Evolutionary conservation across 2,113 vertebrate genomes (phyloP), one percentile per base, ranked within the genome.

Genomic region (Aix galericulata): DNA sequence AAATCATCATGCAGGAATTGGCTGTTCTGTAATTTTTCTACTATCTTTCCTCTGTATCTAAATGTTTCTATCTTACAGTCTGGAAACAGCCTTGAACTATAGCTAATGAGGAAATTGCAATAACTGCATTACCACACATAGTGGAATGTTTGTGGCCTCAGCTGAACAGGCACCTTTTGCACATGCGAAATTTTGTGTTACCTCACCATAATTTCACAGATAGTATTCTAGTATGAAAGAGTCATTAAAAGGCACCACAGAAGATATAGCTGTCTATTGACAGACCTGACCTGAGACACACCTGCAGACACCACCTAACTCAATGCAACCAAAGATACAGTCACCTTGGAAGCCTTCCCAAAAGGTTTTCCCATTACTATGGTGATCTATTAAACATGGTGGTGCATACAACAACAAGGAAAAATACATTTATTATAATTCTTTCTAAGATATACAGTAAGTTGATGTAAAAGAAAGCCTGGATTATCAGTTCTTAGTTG

Each of bases 151-250:
- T 86, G 52, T 84, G 32, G 15, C 29, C 29, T 86, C 8, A 20
- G 62, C 29, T 64, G 64, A 88, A 74, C 15, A 58, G 14, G 21
- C 3, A 31, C 20, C 10, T 76, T 84, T 72, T 86, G 52, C 6
- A 56, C 0, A 1, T 26, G 11, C 0, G 1, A 48, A 0, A 0
- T 55, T 74, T 48, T 79, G 7, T 69, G 71, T 50, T 79, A 77
- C 8, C 8, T 38, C 15, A 64, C 10, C 17, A 4, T 29, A 18
- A 42, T 62, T 86, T 55, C 17, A 23, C 29, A 75, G 27, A 18
- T 52, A 10, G 4, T 59, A 14, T 44, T 36, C 23, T 8, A 78
- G 3, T 5, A 29, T 18, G 16, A 31, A 63, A 78, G 12, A 74
- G 27, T 42, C 31, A 50, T 13, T 68, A 59, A 76, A 87, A 72